phyloP scores from a whole-genome alignment of 2,113 vertebrate species.

The Anarhynchus alexandrinus region DNA sequence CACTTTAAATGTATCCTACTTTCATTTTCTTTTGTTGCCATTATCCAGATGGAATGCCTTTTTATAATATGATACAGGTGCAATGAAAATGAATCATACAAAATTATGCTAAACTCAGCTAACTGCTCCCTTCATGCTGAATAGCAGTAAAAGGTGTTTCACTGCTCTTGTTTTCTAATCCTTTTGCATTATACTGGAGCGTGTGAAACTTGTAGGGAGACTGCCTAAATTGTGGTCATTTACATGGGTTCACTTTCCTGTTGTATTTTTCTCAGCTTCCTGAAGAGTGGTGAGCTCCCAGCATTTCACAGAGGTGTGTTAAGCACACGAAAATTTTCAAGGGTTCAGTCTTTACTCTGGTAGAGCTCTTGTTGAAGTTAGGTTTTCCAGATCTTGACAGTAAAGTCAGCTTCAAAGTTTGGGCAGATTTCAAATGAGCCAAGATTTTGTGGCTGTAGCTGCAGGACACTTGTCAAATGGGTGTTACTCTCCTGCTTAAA shows the following conservation, averaged over 20 bases:
- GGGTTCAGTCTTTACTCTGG: neutral
- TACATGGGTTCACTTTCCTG: neutral
- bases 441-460: neutral
- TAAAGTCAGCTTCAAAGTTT: neutral
- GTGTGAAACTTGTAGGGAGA: neutral
- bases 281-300: neutral
- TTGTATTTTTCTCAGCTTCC: neutral
- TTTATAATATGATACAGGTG: neutral
- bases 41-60: conserved; percentile 1
- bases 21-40: conserved; percentile 16
- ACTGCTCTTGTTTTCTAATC: neutral
- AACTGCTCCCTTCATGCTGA: conserved; percentile 3
- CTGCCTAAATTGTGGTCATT: neutral
- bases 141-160: conserved; percentile 6
- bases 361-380: neutral
- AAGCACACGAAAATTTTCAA: neutral
- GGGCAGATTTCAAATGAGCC: neutral
- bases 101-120: conserved; percentile 18
- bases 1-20: neutral
- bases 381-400: neutral
- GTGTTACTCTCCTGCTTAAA: neutral
- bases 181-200: neutral
- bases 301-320: neutral
- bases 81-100: conserved; percentile 22
- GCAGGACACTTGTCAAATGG: neutral